Evolutionary conservation across 2,797 vertebrate genomes (phyloP), one percentile per base, ranked within the genome.

Genomic region (Thripadectes ignobilis): DNA sequence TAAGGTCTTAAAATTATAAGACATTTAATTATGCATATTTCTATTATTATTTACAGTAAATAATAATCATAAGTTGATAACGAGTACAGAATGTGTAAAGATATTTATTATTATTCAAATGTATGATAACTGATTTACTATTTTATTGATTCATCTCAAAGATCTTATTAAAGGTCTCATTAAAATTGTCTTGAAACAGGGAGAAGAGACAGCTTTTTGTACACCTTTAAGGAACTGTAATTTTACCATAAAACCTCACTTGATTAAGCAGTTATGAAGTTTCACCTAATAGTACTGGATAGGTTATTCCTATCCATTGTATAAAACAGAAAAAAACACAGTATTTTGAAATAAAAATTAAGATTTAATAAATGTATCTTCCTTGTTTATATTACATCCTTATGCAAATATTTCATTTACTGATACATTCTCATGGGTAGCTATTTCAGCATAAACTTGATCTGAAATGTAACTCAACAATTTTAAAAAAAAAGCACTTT

Each of bases 371-470:
- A 52, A 73, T 65, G 30, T 89, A 57, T n/a, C 32, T n/a, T 8
- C 41, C 78, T 87, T 66, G 12, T 14, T 48, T 93, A 12, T 22
- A 66, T 62, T 75, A n/a, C 29, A 74, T 72, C 18, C 49, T 95
- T 87, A 79, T 89, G 91, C 85, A 89, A 84, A 95, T 48, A 39
- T 19, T 67, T 89, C 84, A 95, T 95, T 97, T 81, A 72, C 29
- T 45, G 29, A 58, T 74, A 51, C 59, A 71, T 93, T 93, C 68
- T 94, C 62, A 66, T 41, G 72, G 30, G 52, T 93, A 95, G 89
- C 69, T 89, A 96, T 96, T 94, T 95, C 84, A 88, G 61, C 75
- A 91, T 61, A 95, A 89, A 82, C 39, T 92, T 94, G 48, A 97
- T 89, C 66, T 92, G 71, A 95, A 92, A 93, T 93, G 67, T 85